phyloP scores from a whole-genome alignment of 2,113 vertebrate species.

The Dromiciops gliroides region DNA sequence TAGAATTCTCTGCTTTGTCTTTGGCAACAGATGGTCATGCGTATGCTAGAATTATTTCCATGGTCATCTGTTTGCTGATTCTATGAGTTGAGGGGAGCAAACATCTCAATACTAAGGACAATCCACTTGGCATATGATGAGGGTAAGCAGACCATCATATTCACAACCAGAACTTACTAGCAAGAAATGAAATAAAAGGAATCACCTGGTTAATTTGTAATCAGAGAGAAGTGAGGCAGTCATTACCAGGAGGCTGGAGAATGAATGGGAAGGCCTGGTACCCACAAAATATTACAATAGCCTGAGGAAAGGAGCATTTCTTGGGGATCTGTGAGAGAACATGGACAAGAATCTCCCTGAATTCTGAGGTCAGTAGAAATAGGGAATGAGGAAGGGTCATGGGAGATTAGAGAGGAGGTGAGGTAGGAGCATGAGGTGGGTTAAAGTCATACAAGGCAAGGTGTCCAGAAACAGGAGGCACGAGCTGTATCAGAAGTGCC shows the following conservation, averaged over 20 bases:
- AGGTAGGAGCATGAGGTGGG: neutral
- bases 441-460: neutral
- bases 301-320: neutral
- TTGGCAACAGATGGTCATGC: neutral
- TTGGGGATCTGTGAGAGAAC: neutral
- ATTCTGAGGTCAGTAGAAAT: neutral
- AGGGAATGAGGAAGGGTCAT: neutral
- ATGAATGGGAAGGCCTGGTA: neutral
- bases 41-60: neutral
- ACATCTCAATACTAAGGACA: neutral
- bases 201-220: neutral
- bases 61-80: neutral
- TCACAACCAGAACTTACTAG: neutral
- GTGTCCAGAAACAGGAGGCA: neutral
- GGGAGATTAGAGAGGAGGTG: neutral
- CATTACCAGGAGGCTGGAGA: neutral
- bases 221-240: neutral
- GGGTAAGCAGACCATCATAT: neutral
- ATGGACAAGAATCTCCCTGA: neutral
- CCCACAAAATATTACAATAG: neutral
- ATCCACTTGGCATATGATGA: neutral
- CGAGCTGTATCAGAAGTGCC: neutral
- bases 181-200: neutral
- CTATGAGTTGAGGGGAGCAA: neutral
- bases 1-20: neutral